Evolutionary conservation across 2,797 vertebrate genomes (phyloP), one percentile per base, ranked within the genome.

Genomic region (Lycodopsis pacificus): DNA sequence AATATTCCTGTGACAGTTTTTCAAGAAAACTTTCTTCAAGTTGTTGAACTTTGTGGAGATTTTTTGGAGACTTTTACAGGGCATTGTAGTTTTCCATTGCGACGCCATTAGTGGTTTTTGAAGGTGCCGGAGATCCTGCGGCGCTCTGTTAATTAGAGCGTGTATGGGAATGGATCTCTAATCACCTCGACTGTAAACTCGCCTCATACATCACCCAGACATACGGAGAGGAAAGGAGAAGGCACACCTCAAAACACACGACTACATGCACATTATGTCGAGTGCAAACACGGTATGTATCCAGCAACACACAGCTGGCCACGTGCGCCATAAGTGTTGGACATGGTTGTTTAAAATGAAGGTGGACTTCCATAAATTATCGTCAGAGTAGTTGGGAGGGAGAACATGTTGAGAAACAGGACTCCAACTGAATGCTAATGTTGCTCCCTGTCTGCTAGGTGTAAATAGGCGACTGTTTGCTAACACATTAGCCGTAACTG

Each of bases 131-230:
- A 70, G 80, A 78, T 73, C 56, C 78, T 62, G 69, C 22, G 11
- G 72, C 22, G 12, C 38, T 72, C 77, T 84, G 82, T 84, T 92
- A 89, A 91, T 89, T 86, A 86, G 88, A 89, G 90, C 72, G 5
- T 46, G 54, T 32, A 58, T 30, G 77, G 87, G 86, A 88, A 87
- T 86, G 80, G 89, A 83, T 92, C 85, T 86, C 78, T 89, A 91
- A 93, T 94, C 91, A 91, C 86, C 80, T 66, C n/a, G n/a, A 69
- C 78, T 69, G 76, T 89, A 91, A 27, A 27, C 91, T 91, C 84
- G 66, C 76, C 84, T 88, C 86, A 83, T 90, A 80, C 77, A 93
- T 92, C 90, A 89, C 75, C 12, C n/a, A 68, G 77, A 78, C 70
- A 20, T 36, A 56, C 34, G 57, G 25, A 32, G 70, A 38, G 66